Evolutionary conservation across 2,113 vertebrate genomes (phyloP).

Genomic region (Parotia lawesii): DNA sequence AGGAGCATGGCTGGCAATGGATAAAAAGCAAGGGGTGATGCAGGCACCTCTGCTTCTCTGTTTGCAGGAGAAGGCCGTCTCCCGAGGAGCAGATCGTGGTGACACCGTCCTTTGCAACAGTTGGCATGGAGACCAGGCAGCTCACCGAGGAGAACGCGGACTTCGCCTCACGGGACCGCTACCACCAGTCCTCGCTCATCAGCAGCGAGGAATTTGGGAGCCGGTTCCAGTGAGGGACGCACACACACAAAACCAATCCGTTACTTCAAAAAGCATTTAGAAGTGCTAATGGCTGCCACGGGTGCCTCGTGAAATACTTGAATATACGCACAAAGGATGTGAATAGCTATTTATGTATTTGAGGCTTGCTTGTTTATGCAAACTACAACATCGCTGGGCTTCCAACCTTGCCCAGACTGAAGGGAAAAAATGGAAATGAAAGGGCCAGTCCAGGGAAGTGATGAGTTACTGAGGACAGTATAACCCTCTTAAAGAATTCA

Average conservation of each 20-base stretch:
- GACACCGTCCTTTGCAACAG: conserved; percentile 80
- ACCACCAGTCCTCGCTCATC: conserved; percentile 86
- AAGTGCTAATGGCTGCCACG: neutral
- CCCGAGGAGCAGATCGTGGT: conserved; percentile 82
- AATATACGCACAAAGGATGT: neutral
- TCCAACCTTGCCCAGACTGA: neutral
- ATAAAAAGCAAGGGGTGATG: neutral
- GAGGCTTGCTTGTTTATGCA: conserved; percentile 7
- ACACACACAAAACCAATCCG: neutral
- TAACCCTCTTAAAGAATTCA: neutral
- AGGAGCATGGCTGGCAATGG: neutral
- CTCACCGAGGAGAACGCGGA: conserved; percentile 92
- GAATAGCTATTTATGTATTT: neutral
- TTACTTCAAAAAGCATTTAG: neutral
- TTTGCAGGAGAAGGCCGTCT: conserved; percentile 65
- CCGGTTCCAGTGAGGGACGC: conserved; percentile 61
- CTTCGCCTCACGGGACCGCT: conserved; percentile 88
- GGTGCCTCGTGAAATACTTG: conserved; percentile 44
- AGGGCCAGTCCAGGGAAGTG: neutral
- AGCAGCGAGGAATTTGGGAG: conserved; percentile 73
- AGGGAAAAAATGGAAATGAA: neutral
- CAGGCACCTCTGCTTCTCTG: conserved; percentile 15
- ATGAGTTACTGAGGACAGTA: neutral
- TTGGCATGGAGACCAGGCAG: conserved; percentile 89
- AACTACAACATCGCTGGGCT: neutral